Evolutionary conservation across 1,140 invertebrate species (phyloP).

Genomic region (Bombus affinis): DNA sequence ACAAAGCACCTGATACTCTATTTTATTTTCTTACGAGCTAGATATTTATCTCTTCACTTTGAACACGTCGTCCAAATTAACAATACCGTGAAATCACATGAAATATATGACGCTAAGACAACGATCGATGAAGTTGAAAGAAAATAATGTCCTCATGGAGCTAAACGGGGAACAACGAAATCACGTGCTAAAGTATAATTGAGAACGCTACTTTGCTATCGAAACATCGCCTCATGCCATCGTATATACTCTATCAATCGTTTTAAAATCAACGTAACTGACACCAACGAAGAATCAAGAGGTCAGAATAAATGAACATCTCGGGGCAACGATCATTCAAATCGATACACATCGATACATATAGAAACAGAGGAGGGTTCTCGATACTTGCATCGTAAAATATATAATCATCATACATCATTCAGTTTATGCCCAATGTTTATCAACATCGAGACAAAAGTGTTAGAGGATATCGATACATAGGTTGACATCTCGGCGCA

Average conservation of each 20-base stretch:
- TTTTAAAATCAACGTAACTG: slow-evolving; percentile 27
- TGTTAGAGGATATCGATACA: slow-evolving; percentile 31
- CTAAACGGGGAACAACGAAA: slow-evolving; percentile 21
- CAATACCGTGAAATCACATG: background rate
- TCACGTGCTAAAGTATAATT: slow-evolving; percentile 28
- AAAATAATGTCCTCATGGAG: slow-evolving; percentile 28
- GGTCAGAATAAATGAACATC: slow-evolving; percentile 27
- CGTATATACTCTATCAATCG: background rate
- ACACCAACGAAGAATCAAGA: slow-evolving; percentile 33
- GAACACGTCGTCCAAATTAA: background rate
- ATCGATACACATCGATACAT: slow-evolving; percentile 44
- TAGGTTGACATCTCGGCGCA: slow-evolving; percentile 26
- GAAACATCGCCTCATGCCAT: slow-evolving; percentile 37
- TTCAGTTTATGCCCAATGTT: slow-evolving; percentile 42
- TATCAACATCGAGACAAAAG: slow-evolving; percentile 42
- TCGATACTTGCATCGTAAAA: slow-evolving; percentile 51
- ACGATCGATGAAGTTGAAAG: background rate
- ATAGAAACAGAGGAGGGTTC: slow-evolving; percentile 25
- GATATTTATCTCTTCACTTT: background rate
- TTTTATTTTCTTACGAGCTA: background rate
- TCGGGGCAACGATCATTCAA: slow-evolving; percentile 46
- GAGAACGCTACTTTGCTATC: slow-evolving; percentile 43
- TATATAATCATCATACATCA: slow-evolving; percentile 38
- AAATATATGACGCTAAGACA: too few species aligned
- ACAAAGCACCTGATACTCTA: background rate